These are phyloP conservation scores for Micropterix aruncella DNA, from an alignment of 2,888 invertebrate genomes.

Conservation along the genomic window DNA sequence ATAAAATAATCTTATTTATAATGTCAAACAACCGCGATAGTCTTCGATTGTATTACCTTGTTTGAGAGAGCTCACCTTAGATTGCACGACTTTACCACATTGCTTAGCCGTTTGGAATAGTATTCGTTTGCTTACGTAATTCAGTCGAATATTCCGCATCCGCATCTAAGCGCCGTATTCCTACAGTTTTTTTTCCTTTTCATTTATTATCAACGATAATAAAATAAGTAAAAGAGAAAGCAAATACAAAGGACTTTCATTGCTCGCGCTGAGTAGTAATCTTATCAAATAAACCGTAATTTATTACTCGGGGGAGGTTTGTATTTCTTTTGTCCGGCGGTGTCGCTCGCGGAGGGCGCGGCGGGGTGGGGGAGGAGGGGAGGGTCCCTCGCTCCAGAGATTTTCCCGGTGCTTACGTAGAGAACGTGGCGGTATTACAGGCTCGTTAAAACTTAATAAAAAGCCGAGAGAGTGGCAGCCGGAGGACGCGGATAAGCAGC, in stretches of 20 bases:
- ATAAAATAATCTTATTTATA: too few relatives aligned
- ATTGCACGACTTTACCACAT: too few relatives aligned
- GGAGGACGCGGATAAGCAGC: background rate
- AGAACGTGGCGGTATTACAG: conserved; percentile 11
- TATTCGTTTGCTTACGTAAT: too few relatives aligned
- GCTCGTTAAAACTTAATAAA: conserved; percentile 14
- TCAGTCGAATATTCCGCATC: too few relatives aligned
- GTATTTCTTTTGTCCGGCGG: background rate
- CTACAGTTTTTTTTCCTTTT: too few relatives aligned
- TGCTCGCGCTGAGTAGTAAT: background rate
- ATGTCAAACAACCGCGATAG: too few relatives aligned
- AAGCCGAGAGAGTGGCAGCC: conserved; percentile 10
- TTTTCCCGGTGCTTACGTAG: conserved; percentile 6
- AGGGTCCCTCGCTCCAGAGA: conserved; percentile 6
- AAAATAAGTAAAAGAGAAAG: too few relatives aligned
- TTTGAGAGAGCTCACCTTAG: too few relatives aligned
- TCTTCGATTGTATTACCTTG: too few relatives aligned
- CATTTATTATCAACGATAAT: too few relatives aligned
- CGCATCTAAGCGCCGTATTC: too few relatives aligned
- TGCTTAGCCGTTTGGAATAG: too few relatives aligned
- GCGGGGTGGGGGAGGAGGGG: conserved; percentile 5
- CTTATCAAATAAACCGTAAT: background rate
- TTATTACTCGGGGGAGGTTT: background rate
- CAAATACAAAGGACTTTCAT: background rate
- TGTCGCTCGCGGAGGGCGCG: conserved; percentile 4